Conservation (phyloP, 1,140 invertebrate species). For the Periplaneta americana region DNA sequence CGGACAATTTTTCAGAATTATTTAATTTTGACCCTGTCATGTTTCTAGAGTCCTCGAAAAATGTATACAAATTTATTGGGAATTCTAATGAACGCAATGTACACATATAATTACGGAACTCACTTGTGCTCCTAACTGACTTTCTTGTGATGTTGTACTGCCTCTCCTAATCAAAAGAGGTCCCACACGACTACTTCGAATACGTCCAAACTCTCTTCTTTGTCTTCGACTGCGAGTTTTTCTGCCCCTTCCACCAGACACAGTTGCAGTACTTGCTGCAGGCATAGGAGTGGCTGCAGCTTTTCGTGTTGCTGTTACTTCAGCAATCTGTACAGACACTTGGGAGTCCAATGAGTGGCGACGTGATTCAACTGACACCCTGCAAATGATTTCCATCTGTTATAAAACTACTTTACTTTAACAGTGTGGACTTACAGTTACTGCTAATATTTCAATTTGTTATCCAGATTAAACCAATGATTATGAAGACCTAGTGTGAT, state of each 20-base stretch:
- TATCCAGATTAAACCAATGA: no score
- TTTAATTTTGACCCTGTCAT: no score
- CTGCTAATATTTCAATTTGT: background rate
- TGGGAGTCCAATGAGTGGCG: conserved; percentile 81
- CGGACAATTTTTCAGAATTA: no score
- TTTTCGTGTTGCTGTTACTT: conserved; percentile 65
- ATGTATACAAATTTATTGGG: no score
- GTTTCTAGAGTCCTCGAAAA: no score
- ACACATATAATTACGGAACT: conserved; percentile 28
- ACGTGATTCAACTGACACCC: conserved; percentile 75
- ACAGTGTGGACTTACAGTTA: background rate
- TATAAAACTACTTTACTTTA: background rate
- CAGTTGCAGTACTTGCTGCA: background rate
- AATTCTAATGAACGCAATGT: no score
- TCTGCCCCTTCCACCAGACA: conserved; percentile 17
- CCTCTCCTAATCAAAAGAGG: conserved; percentile 49
- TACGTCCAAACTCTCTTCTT: conserved; percentile 29
- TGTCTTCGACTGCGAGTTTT: conserved; percentile 26
- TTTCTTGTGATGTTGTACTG: conserved; percentile 73
- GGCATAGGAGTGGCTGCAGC: conserved; percentile 28
- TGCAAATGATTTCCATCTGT: conserved; percentile 30
- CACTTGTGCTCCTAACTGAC: conserved; percentile 58
- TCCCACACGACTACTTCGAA: background rate
- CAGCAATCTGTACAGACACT: conserved; percentile 72
- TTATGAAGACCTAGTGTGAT: no score